These are phyloP conservation scores for Cryptosula pallasiana DNA, from an alignment of 2,888 invertebrate genomes.

Conservation along the genomic window DNA sequence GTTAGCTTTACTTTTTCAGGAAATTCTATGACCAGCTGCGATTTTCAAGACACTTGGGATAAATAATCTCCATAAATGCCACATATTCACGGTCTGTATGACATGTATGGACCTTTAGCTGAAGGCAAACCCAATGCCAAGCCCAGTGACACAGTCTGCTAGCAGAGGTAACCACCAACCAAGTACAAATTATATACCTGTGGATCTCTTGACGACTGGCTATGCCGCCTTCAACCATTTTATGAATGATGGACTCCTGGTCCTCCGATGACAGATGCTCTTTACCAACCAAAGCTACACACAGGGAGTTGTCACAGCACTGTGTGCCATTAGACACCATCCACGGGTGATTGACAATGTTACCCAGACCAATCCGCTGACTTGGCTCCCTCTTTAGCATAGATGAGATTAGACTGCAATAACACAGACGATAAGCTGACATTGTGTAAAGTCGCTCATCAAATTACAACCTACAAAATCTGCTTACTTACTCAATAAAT, in stretches of 20 bases:
- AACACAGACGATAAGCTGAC: no score
- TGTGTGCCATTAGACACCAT: slow-evolving; percentile 41
- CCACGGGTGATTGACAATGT: slow-evolving; percentile 85
- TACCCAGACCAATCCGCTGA: slow-evolving; percentile 77
- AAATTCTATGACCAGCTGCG: no score
- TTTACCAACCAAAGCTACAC: slow-evolving; percentile 69
- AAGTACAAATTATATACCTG: slow-evolving; percentile 65
- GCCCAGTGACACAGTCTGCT: no score
- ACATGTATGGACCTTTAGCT: no score
- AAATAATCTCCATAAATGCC: no score
- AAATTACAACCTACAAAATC: no score
- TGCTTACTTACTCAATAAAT: neutral
- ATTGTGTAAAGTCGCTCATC: neutral
- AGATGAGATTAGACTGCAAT: slow-evolving; percentile 71
- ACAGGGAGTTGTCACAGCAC: slow-evolving; percentile 61
- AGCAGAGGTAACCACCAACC: no score
- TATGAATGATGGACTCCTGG: slow-evolving; percentile 82
- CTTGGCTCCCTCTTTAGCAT: slow-evolving; percentile 93
- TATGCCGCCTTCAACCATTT: slow-evolving; percentile 92
- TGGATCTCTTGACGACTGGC: slow-evolving; percentile 89
- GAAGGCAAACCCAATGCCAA: no score
- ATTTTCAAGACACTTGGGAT: no score
- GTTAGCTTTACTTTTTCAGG: no score
- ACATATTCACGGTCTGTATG: no score
- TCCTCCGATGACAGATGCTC: slow-evolving; percentile 88